A percentile compares a stretch with the other conserved stretches of the same genome.
phyloP scores from a whole-genome alignment of 1,140 invertebrate genomes.

The Leptopilina clavipes region DNA sequence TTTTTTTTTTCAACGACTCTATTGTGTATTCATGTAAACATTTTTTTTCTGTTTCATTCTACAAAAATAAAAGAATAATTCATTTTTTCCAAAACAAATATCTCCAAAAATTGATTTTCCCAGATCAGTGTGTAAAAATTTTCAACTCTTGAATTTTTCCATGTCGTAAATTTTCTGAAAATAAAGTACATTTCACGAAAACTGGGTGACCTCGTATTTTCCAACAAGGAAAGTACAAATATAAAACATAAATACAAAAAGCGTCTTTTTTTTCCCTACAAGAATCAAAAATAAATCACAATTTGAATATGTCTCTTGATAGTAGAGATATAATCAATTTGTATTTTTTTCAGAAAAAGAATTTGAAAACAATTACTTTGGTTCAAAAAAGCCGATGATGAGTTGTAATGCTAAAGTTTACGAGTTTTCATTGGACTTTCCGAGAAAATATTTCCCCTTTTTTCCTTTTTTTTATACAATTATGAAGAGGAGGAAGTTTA shows the following conservation, averaged over 20 bases:
- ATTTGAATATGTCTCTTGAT: too few species aligned
- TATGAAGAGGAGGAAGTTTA: neutral
- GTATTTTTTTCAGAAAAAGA: neutral
- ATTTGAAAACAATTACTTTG: neutral
- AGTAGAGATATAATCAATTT: too few species aligned
- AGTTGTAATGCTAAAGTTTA: slow-evolving; percentile 26
- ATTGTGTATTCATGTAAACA: neutral
- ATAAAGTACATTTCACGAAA: neutral
- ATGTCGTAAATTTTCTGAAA: neutral
- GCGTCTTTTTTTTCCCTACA: too few species aligned
- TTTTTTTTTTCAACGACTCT: neutral
- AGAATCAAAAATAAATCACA: too few species aligned
- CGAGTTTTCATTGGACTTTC: neutral
- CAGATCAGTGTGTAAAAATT: too few species aligned
- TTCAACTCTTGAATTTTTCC: neutral
- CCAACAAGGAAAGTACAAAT: neutral
- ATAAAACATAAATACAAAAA: too few species aligned
- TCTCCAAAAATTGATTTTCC: too few species aligned
- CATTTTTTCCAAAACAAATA: neutral
- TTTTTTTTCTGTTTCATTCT: too few species aligned
- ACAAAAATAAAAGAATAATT: too few species aligned
- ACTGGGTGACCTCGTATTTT: neutral
- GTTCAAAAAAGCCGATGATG: neutral
- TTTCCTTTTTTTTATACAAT: neutral
- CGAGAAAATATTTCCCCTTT: slow-evolving; percentile 26